Evolutionary conservation across 2,113 vertebrate genomes (phyloP).

Genomic region (Psittacara wagleri): DNA sequence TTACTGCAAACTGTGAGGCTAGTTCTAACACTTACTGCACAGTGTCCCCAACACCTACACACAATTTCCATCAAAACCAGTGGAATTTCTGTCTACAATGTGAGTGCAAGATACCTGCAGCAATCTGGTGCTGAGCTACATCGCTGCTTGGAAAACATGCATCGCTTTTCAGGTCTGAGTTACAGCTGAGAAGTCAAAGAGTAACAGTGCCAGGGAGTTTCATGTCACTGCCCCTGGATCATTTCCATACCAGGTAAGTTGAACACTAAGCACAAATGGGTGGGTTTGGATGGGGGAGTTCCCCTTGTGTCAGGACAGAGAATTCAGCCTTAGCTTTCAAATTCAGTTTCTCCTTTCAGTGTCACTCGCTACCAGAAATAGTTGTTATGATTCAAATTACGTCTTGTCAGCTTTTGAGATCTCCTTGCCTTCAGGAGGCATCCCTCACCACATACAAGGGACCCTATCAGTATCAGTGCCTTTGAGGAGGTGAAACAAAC

Average conservation of each 20-base stretch:
- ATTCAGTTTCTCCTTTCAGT: not conserved
- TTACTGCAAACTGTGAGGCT: not conserved
- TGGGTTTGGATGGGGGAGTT: not conserved
- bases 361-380: not conserved
- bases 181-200: not conserved
- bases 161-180: not conserved
- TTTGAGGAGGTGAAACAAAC: not conserved
- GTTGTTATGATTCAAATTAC: not conserved
- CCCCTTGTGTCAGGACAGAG: not conserved
- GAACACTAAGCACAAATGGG: not conserved
- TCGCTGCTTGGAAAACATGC: not conserved
- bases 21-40: not conserved
- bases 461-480: accelerated
- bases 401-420: not conserved
- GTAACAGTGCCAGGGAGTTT: not conserved
- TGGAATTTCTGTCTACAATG: not conserved
- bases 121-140: not conserved
- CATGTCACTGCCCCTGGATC: not conserved
- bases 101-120: not conserved
- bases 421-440: not conserved
- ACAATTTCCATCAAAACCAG: not conserved
- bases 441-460: not conserved
- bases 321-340: not conserved
- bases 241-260: not conserved
- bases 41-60: accelerated